Evolutionary conservation across 2,113 vertebrate species (phyloP).

Genomic region (Symphodus melops): DNA sequence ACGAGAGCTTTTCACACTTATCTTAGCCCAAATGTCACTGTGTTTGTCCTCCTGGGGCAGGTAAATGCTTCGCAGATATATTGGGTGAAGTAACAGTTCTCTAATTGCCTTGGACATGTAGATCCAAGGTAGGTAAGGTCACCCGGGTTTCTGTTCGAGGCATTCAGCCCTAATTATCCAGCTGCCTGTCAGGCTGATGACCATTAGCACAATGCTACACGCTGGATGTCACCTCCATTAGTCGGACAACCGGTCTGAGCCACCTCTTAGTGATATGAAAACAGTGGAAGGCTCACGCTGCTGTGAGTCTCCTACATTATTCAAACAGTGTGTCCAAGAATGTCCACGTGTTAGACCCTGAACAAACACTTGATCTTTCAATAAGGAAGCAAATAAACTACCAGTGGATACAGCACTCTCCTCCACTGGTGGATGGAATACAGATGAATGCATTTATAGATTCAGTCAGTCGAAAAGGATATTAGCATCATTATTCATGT

Average conservation of each 20-base stretch:
- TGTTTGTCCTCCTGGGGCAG: too few relatives aligned
- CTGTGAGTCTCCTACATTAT: conserved; percentile 23
- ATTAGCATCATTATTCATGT: conserved; percentile 27
- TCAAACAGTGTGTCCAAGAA: background rate
- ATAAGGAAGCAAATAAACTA: conserved; percentile 22
- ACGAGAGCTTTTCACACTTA: too few relatives aligned
- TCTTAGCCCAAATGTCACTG: too few relatives aligned
- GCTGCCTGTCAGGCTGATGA: conserved; percentile 51
- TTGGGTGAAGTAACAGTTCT: conserved; percentile 4
- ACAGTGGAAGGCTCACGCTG: conserved; percentile 17
- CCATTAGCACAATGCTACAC: conserved; percentile 45
- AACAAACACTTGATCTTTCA: background rate
- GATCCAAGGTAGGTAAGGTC: conserved; percentile 30
- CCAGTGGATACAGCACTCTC: conserved; percentile 12
- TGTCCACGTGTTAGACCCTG: background rate
- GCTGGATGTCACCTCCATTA: conserved; percentile 45
- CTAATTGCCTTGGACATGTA: conserved; percentile 51
- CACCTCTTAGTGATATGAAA: conserved; percentile 17
- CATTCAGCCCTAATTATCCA: conserved; percentile 37
- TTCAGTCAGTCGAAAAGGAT: background rate
- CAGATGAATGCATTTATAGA: conserved; percentile 46
- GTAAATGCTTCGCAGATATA: background rate
- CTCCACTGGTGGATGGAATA: conserved; percentile 15
- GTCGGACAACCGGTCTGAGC: conserved; percentile 2
- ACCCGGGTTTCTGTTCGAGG: conserved; percentile 17